Evolutionary conservation across 2,113 vertebrate species (phyloP).

Genomic region (Naja naja): DNA sequence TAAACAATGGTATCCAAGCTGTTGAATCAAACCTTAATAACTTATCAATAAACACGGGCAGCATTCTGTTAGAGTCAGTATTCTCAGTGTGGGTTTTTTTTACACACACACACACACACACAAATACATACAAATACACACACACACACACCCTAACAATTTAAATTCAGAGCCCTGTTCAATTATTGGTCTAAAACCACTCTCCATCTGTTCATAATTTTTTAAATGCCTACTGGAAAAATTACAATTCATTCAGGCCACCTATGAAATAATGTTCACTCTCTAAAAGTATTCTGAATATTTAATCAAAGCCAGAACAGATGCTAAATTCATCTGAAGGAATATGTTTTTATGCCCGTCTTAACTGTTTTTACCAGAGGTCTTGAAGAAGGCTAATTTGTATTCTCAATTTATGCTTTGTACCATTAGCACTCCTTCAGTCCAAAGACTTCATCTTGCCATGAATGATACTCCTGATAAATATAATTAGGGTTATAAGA

Average conservation of each 20-base stretch:
- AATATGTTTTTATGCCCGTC: not conserved
- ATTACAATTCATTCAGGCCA: constrained; percentile 4
- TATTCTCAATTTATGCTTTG: not conserved
- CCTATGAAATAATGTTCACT: constrained; percentile 17
- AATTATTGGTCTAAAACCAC: not conserved
- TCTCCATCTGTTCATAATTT: constrained; percentile 3
- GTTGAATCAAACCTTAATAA: not conserved
- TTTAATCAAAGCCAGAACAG: constrained; percentile 28
- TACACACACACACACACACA: not conserved
- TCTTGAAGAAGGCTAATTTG: not conserved
- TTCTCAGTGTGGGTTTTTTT: not conserved
- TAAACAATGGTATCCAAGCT: not conserved
- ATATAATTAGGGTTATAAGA: not conserved
- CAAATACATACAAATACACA: not conserved
- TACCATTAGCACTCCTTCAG: not conserved
- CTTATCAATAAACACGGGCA: not conserved
- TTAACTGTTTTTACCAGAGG: not conserved
- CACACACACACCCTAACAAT: too few species aligned
- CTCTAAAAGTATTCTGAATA: constrained; percentile 14
- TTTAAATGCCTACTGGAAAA: constrained; percentile 10
- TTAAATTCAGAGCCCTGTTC: not conserved
- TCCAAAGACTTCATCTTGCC: not conserved
- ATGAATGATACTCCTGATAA: constrained; percentile 4
- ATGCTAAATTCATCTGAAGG: constrained; percentile 8
- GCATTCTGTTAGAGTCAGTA: not conserved